Conservation (phyloP, 2,888 invertebrate species). For the Nasonovia ribisnigri region DNA sequence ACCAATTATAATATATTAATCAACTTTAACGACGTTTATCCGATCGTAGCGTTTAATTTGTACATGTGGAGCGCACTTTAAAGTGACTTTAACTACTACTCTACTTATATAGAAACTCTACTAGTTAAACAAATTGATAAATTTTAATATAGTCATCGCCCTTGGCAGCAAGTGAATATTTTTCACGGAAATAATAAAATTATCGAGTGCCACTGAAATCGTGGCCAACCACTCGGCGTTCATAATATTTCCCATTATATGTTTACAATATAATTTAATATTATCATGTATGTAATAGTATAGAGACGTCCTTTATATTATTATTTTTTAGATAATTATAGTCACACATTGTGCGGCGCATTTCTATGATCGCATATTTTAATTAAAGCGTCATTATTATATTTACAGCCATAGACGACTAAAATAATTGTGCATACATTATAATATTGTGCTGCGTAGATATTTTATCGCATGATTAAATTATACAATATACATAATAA, state of each 20-base stretch:
- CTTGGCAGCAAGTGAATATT: not conserved
- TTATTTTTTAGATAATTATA: not conserved
- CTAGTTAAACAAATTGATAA: not conserved
- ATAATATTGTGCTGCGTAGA: not conserved
- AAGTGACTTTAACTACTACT: not conserved
- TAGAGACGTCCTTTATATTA: not conserved
- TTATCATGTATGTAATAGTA: not conserved
- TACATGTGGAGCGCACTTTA: not conserved
- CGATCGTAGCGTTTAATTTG: not conserved
- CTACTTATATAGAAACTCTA: not conserved
- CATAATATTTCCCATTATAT: not conserved
- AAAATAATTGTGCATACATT: not conserved
- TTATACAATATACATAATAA: not conserved
- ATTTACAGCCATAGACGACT: no score
- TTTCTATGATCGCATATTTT: not conserved
- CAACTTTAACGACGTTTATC: not conserved
- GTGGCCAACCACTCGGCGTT: not conserved
- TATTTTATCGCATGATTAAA: not conserved
- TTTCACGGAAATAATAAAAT: no score
- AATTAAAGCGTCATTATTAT: not conserved
- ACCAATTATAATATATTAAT: not conserved
- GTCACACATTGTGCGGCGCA: not conserved
- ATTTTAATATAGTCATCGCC: not conserved
- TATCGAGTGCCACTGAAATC: not conserved
- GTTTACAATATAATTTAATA: not conserved